These are phyloP conservation scores for Fistularia commersonii DNA, from an alignment of 2,797 vertebrate species.

Conservation along the genomic window DNA sequence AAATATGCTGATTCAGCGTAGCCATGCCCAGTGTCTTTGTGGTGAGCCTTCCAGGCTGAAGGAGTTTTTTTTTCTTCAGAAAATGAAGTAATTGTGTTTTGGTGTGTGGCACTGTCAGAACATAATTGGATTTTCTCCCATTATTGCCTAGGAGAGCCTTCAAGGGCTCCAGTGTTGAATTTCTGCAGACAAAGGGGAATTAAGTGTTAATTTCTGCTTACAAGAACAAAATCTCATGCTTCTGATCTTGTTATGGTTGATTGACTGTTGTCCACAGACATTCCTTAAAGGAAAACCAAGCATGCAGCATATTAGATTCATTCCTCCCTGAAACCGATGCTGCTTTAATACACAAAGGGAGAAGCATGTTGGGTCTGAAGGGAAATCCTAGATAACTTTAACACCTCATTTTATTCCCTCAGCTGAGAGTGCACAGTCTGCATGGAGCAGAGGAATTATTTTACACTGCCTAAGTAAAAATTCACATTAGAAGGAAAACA, in stretches of 20 bases:
- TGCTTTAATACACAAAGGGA: slow-evolving; percentile 68
- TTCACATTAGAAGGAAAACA: slow-evolving; percentile 55
- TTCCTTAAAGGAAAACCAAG: slow-evolving; percentile 76
- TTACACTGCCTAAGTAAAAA: slow-evolving; percentile 84
- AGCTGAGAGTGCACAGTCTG: slow-evolving; percentile 64
- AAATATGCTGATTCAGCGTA: slow-evolving; percentile 10
- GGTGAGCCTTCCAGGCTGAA: slow-evolving; percentile 39
- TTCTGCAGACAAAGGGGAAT: slow-evolving; percentile 83
- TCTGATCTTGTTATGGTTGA: slow-evolving; percentile 79
- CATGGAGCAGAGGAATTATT: slow-evolving; percentile 72
- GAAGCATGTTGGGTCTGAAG: slow-evolving; percentile 55
- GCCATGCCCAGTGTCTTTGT: slow-evolving; percentile 29
- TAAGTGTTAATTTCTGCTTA: slow-evolving; percentile 87
- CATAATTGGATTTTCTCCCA: slow-evolving; percentile 67
- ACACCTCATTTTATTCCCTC: slow-evolving; percentile 65
- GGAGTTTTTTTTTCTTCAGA: slow-evolving; percentile 50
- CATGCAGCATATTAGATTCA: slow-evolving; percentile 55
- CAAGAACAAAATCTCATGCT: slow-evolving; percentile 76
- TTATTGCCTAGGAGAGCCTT: slow-evolving; percentile 66
- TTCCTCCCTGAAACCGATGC: slow-evolving; percentile 74
- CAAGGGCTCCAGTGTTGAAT: slow-evolving; percentile 71
- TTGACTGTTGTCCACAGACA: slow-evolving; percentile 69
- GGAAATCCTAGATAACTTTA: slow-evolving; percentile 76
- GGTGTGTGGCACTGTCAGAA: slow-evolving; percentile 51
- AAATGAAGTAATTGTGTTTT: slow-evolving; percentile 71